Evolutionary conservation across 2,113 vertebrate genomes (phyloP).

Genomic region (Capreolus pygargus): DNA sequence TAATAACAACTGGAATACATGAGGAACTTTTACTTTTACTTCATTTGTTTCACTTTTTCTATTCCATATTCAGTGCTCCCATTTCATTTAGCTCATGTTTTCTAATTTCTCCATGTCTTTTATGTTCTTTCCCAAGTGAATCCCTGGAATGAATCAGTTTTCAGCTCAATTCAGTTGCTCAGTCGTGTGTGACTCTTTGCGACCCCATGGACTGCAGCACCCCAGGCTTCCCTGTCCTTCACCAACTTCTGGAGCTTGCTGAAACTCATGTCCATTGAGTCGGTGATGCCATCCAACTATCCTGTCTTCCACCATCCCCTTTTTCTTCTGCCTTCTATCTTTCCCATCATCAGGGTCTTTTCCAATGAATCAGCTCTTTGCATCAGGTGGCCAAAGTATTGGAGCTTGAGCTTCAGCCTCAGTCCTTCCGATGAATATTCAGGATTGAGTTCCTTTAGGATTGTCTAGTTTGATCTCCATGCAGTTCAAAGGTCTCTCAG

Average conservation of each 20-base stretch:
- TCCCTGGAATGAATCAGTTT: not conserved
- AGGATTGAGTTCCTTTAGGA: not conserved
- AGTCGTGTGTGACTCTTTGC: not conserved
- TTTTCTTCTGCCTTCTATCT: not conserved
- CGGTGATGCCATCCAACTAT: not conserved
- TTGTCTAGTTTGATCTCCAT: not conserved
- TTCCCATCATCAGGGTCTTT: not conserved
- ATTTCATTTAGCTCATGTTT: not conserved
- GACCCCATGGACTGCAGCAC: not conserved
- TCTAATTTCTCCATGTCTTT: not conserved
- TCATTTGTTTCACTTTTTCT: not conserved
- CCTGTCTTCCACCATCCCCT: accelerated
- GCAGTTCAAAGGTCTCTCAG: not conserved
- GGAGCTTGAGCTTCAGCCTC: not conserved
- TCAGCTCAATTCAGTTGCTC: not conserved
- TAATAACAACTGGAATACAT: not conserved
- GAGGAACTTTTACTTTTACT: not conserved
- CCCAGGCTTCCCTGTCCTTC: not conserved
- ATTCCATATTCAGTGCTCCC: not conserved
- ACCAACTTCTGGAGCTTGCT: not conserved
- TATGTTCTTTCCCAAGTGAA: not conserved
- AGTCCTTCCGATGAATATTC: not conserved
- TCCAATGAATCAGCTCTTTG: not conserved
- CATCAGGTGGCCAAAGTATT: not conserved
- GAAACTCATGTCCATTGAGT: not conserved